phyloP scores from a whole-genome alignment of 2,888 invertebrate genomes.

The Sesia apiformis region DNA sequence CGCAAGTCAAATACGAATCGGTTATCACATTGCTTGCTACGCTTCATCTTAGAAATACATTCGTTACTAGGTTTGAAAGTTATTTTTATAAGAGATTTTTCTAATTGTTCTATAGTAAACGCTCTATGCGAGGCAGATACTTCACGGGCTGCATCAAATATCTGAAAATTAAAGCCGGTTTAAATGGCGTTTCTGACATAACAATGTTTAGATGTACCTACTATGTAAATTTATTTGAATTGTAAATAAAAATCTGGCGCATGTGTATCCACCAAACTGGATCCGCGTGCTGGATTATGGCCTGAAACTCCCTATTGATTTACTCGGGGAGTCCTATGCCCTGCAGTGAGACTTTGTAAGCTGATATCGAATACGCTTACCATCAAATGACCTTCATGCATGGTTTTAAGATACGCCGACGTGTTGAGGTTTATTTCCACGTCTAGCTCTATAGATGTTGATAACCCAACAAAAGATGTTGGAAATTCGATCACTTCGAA shows the following conservation, averaged over 20 bases:
- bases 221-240: too few relatives aligned
- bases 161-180: conserved; percentile 25
- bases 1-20: conserved; percentile 57
- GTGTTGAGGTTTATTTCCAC: conserved; percentile 40
- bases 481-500: conserved; percentile 59
- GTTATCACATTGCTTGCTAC: conserved; percentile 29
- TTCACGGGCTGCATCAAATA: conserved; percentile 52
- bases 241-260: too few relatives aligned
- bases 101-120: conserved; percentile 30
- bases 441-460: conserved; percentile 35
- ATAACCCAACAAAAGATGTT: conserved; percentile 46
- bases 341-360: too few relatives aligned
- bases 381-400: conserved; percentile 38
- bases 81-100: conserved; percentile 34
- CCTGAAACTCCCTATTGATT: too few relatives aligned
- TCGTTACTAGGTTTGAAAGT: conserved; percentile 50
- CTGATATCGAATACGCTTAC: conserved; percentile 20
- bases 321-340: too few relatives aligned
- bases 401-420: conserved; percentile 53
- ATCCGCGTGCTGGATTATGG: too few relatives aligned
- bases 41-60: conserved; percentile 48
- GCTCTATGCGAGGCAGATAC: conserved; percentile 62
- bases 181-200: too few relatives aligned
- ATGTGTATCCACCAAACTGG: too few relatives aligned
- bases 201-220: too few relatives aligned